These are phyloP conservation scores for Helostoma temminkii DNA, from an alignment of 2,797 vertebrate species.

Conservation along the genomic window DNA sequence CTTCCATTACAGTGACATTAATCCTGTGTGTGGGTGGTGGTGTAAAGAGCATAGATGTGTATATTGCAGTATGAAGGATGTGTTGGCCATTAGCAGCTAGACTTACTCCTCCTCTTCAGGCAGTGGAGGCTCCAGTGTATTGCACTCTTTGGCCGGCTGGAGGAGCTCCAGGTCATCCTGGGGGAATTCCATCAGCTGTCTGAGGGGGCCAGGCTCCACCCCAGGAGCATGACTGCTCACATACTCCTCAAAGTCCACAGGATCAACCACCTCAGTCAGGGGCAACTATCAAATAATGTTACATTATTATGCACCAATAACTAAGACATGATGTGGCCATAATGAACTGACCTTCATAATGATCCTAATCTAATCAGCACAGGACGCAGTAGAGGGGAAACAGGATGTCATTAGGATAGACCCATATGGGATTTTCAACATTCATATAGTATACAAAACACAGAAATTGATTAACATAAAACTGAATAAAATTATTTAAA, in stretches of 20 bases:
- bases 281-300: slow-evolving; percentile 84
- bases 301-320: slow-evolving; percentile 32
- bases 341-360: no score
- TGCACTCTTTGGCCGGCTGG: slow-evolving; percentile 89
- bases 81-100: slow-evolving; percentile 28
- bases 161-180: slow-evolving; percentile 89
- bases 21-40: slow-evolving; percentile 34
- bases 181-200: slow-evolving; percentile 91
- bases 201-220: slow-evolving; percentile 87
- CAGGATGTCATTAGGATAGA: background rate
- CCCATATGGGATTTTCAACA: background rate
- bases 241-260: slow-evolving; percentile 92
- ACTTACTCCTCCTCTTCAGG: slow-evolving; percentile 90
- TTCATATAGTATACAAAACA: background rate
- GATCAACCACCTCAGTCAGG: slow-evolving; percentile 91
- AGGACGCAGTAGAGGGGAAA: slow-evolving; percentile 5
- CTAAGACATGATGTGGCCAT: background rate
- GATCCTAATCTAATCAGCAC: slow-evolving; percentile 23
- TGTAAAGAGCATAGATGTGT: slow-evolving; percentile 19
- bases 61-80: slow-evolving; percentile 18
- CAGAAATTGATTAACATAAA: background rate
- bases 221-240: slow-evolving; percentile 88
- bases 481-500: background rate
- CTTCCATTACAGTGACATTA: slow-evolving; percentile 46
- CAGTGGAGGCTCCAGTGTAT: slow-evolving; percentile 88